These are phyloP conservation scores for Falco peregrinus DNA, from an alignment of 2,797 vertebrate species.

Conservation along the genomic window DNA sequence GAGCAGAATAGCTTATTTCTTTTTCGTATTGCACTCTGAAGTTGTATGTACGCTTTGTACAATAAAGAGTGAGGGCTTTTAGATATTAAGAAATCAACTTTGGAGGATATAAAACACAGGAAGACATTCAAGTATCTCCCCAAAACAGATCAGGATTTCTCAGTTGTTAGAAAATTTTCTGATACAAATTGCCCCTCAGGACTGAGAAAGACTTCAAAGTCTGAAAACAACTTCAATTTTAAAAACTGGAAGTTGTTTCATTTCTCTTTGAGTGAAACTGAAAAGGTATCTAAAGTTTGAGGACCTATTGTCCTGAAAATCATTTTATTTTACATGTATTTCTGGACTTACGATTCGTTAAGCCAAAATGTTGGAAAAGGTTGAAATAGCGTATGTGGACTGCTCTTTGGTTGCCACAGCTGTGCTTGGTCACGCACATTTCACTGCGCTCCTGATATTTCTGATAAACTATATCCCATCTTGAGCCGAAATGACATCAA, in stretches of 20 bases:
- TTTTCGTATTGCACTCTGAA: background rate
- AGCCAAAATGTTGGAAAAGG: background rate
- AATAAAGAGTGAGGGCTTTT: background rate
- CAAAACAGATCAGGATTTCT: background rate
- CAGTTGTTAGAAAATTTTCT: background rate
- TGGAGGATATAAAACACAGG: background rate
- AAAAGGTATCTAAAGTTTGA: background rate
- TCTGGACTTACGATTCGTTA: background rate
- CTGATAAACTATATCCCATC: background rate
- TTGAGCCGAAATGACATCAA: background rate
- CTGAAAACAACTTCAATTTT: background rate
- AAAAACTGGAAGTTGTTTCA: background rate
- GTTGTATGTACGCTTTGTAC: background rate
- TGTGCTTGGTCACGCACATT: background rate
- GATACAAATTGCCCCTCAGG: background rate
- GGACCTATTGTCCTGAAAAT: background rate
- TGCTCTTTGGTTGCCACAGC: background rate
- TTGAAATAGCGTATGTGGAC: background rate
- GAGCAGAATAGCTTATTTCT: background rate
- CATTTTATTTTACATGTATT: background rate
- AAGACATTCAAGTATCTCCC: background rate
- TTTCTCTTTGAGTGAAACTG: background rate
- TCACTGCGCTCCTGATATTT: background rate
- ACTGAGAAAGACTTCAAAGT: background rate
- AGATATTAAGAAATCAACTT: background rate